phyloP scores from a whole-genome alignment of 2,888 invertebrate species.

The Trichacis sp. region DNA sequence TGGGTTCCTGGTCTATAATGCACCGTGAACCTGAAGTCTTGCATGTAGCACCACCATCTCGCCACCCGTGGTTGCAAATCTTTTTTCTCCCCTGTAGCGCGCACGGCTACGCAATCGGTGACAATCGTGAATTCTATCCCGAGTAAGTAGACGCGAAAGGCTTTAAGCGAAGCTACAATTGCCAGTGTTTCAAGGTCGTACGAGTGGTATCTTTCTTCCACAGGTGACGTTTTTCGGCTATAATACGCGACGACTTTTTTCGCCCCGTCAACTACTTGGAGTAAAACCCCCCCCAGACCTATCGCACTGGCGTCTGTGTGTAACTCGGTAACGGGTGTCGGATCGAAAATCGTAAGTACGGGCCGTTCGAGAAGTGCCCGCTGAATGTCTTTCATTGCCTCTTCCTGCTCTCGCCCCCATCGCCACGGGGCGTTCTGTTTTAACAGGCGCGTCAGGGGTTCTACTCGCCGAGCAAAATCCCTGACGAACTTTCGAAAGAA shows the following conservation, averaged over 20 bases:
- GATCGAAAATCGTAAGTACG: constrained; percentile 44
- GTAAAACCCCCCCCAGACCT: background rate
- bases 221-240: background rate
- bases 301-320: constrained; percentile 8
- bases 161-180: constrained; percentile 15
- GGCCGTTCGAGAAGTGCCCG: constrained; percentile 17
- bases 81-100: constrained; percentile 35
- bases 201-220: constrained; percentile 22
- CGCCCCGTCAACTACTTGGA: background rate
- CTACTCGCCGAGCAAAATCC: background rate
- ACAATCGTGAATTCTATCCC: constrained; percentile 17
- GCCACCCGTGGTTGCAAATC: constrained; percentile 51
- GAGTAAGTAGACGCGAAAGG: constrained; percentile 25
- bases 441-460: background rate
- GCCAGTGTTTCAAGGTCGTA: constrained; percentile 36
- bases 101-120: constrained; percentile 10
- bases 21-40: constrained; percentile 40
- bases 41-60: constrained; percentile 51
- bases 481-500: constrained; percentile 31
- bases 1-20: constrained; percentile 38
- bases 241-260: constrained; percentile 32
- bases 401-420: constrained; percentile 13
- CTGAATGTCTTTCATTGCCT: constrained; percentile 7
- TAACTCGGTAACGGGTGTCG: constrained; percentile 38
- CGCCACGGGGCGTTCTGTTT: constrained; percentile 46